Conservation (phyloP, 2,797 vertebrate genomes). For the Esox lucius region DNA sequence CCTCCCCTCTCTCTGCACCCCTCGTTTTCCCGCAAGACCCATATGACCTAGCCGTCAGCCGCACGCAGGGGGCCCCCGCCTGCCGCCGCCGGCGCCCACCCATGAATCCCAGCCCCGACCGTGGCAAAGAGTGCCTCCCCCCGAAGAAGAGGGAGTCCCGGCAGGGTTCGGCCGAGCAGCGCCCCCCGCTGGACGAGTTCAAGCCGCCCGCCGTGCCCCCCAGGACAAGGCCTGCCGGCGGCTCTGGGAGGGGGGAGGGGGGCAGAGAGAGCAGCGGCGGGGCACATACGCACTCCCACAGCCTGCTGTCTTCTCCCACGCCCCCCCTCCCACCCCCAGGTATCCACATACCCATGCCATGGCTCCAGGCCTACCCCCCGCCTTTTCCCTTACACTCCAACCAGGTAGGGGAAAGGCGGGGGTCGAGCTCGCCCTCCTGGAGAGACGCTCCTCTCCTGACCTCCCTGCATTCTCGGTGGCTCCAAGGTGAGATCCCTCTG, state of each 20-base stretch:
- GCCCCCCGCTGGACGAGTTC: slow-evolving; percentile 71
- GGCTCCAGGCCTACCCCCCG: slow-evolving; percentile 70
- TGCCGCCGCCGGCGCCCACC: slow-evolving; percentile 74
- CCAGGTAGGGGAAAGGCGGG: slow-evolving; percentile 67
- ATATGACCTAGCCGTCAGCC: slow-evolving; percentile 80
- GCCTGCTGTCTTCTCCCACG: slow-evolving; percentile 60
- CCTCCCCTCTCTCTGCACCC: slow-evolving; percentile 66
- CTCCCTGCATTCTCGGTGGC: slow-evolving; percentile 69
- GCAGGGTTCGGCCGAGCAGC: slow-evolving; percentile 73
- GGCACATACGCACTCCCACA: slow-evolving; percentile 57
- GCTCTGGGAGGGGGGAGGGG: slow-evolving; percentile 63
- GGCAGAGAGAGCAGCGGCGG: slow-evolving; percentile 59
- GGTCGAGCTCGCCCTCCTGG: slow-evolving; percentile 70
- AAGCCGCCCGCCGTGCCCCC: slow-evolving; percentile 77
- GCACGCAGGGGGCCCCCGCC: slow-evolving; percentile 64
- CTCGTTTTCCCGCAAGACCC: slow-evolving; percentile 76
- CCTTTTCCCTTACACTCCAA: slow-evolving; percentile 66
- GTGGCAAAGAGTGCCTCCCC: slow-evolving; percentile 82
- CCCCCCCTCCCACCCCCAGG: slow-evolving; percentile 60
- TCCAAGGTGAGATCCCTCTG: slow-evolving; percentile 61
- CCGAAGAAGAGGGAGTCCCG: slow-evolving; percentile 83
- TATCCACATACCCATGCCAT: slow-evolving; percentile 66
- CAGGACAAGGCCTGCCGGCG: slow-evolving; percentile 52
- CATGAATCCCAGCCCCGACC: slow-evolving; percentile 83
- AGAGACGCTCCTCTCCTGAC: slow-evolving; percentile 69